Evolutionary conservation across 2,113 vertebrate genomes (phyloP), one percentile per base, ranked within the genome.

Genomic region (Ailurus styani): DNA sequence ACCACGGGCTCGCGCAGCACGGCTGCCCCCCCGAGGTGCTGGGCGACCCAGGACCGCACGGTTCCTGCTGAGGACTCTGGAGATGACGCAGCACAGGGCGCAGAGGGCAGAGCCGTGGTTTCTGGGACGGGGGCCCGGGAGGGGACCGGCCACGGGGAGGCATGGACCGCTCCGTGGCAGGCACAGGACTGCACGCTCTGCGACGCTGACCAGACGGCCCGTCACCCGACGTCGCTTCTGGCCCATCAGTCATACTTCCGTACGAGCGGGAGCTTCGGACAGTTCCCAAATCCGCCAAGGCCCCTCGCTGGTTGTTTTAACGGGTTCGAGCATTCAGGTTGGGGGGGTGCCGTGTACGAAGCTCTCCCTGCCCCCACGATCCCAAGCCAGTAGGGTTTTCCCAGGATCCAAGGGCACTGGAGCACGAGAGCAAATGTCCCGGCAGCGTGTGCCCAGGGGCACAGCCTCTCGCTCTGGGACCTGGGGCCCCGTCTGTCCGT

Each of bases 401-500:
- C 25, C 40, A 2, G 60, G 60, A 7, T 18, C 18, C 8, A 6
- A 52, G n/a, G n/a, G 13, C 1, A 21, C 10, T 1, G 14, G 40
- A 13, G 1, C 18, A 7, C 8, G 40, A 15, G 52, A 37, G 50
- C 50, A 9, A n/a, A 11, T 4, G 37, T 17, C 3, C 57, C 7
- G 6, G 14, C 2, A 0, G 0, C 14, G 0, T 0, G 52, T 5
- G 5, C n/a, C 14, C n/a, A n/a, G n/a, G n/a, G n/a, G 57, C 25
- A 12, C 57, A 60, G 11, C 25, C 57, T 29, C 6, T n/a, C 23
- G 1, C 37, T 84, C 29, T 5, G 31, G 78, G 72, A 23, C 55
- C 29, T 3, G 5, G 12, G 45, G 27, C 5, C 7, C 25, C 27
- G 11, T 6, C n/a, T 12, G 9, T 47, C 29, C 17, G 0, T 1